Base-by-base conservation (phyloP, 2,797 vertebrate species). In the Acrossocheilus fasciatus region DNA sequence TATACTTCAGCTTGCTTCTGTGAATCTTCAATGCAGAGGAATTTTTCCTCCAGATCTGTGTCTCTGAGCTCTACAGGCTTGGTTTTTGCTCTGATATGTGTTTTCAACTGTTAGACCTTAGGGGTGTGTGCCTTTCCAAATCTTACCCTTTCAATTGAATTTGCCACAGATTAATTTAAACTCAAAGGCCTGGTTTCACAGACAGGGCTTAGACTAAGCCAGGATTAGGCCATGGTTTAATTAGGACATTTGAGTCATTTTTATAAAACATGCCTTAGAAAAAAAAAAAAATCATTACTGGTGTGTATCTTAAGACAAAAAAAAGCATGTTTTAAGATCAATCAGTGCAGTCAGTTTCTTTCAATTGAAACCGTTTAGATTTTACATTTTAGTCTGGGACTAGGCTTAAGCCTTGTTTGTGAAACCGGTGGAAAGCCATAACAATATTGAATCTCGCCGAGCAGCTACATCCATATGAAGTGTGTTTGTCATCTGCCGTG, bases 401-500 rank as follows among this genome's bases (percentile, higher is more conserved):
- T 43, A 43, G 43, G 2, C 9, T 43, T 43, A 43, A 43, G 43
- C 43, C 41, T 43, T 43, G 41, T 9, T 2, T 43, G 41, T 43
- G 41, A 43, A 39, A 6, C 39, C 39, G 39, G 39, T 6, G 39
- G 39, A 39, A 43, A 43, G 41, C 8, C 30, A 30, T n/a, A 72
- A n/a, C 4, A 15, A 4, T 47, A 17, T 30, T 30, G 14, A 47
- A 30, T 17, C 26, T 52, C 17, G 20, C 3, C 6, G 80, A 54
- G 30, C 30, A 17, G 64, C 79, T 81, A 1, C 20, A 41, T 82
- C 18, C 14, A 10, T 41, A 4, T 15, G 3, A 66, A 36, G 39
- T 39, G 70, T 86, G 75, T 64, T 73, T 68, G 84, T 66, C 75
- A 72, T 45, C 36, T 59, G 54, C 43, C 39, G 30, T 83, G 79